Percentiles rank a stretch among this genome's conserved stretches.
These are phyloP conservation scores for Apteryx owenii DNA, from an alignment of 2,113 vertebrate genomes.

Conservation along the genomic window DNA sequence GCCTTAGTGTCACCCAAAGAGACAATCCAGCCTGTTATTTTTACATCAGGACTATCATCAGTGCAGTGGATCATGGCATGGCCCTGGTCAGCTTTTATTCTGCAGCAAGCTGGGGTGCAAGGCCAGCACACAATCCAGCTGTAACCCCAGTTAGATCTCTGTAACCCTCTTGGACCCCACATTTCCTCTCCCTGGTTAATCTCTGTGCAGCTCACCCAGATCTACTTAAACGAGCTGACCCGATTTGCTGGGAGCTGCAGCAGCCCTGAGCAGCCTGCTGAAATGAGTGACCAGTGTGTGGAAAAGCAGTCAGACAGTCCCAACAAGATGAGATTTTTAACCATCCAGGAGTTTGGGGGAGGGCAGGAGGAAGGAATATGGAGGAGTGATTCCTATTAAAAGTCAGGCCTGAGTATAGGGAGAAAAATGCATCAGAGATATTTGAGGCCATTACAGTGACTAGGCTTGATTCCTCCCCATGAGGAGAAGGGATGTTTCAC, in stretches of 20 bases:
- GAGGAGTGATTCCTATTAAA: conserved; percentile 24
- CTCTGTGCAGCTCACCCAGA: conserved; percentile 15
- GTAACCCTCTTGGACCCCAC: neutral
- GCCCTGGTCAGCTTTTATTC: neutral
- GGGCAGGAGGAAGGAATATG: conserved; percentile 27
- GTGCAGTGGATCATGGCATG: neutral
- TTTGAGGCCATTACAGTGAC: neutral
- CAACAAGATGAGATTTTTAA: neutral
- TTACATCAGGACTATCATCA: neutral
- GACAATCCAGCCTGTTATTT: neutral
- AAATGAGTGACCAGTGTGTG: neutral
- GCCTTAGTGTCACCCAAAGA: neutral
- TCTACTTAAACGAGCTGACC: neutral
- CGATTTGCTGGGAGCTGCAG: neutral
- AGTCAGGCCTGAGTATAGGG: neutral
- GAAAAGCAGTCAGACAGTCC: conserved; percentile 1
- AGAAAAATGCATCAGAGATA: neutral
- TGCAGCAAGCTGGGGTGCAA: neutral
- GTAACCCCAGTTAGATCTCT: neutral
- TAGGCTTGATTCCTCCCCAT: neutral
- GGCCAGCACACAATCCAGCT: neutral
- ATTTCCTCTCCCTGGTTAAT: neutral
- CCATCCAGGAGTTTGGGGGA: conserved; percentile 11
- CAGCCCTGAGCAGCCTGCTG: neutral
- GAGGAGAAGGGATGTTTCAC: neutral